Base-by-base conservation (phyloP, 1,140 invertebrate genomes). In the Apolygus lucorum region DNA sequence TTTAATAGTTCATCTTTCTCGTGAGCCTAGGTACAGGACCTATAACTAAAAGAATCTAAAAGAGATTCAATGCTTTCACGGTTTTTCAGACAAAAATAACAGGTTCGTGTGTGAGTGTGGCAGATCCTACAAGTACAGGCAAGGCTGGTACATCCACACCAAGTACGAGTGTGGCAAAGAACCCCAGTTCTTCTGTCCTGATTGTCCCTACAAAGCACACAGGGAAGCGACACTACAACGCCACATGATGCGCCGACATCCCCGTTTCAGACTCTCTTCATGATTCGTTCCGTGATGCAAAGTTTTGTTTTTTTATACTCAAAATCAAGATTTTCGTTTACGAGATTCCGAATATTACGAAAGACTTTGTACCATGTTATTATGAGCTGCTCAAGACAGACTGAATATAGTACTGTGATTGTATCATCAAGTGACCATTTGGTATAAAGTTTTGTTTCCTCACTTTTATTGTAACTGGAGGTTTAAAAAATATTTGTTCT, bases 91-190 rank as follows among this genome's bases (percentile, higher is more conserved):
- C 17, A 17, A 42, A 42, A 17, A 42, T 17, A 17, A 17, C 34
- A 42, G 34, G 34, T 42, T 42, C 34, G 4, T 11, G 21, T 76
- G 82, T 73, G 2, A 22, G 21, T 83, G 82, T 71, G 79, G 79
- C 4, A 80, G 81, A 70, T 78, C 77, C 22, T 82, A 83, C 73
- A 80, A 81, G 68, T 79, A 81, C 68, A 80, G 79, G n/a, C 78
- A 80, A 68, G 80, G 79, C 28, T 72, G 82, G n/a, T 78, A 79
- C 65, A 76, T 79, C 2, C 82, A 84, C 70, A 25, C 71, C 66
- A 78, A 82, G 0, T 84, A 83, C 73, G 82, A 82, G 59, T 82
- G 82, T 71, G 80, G 80, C 17, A 82, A 83, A 66, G 81, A 80
- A 29, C 82, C 82, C 0, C 79, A 80, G 17, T 84, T 84, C 72